Evolutionary conservation across 2,797 vertebrate genomes (phyloP), one percentile per base, ranked within the genome.

Genomic region (Falco berigora): DNA sequence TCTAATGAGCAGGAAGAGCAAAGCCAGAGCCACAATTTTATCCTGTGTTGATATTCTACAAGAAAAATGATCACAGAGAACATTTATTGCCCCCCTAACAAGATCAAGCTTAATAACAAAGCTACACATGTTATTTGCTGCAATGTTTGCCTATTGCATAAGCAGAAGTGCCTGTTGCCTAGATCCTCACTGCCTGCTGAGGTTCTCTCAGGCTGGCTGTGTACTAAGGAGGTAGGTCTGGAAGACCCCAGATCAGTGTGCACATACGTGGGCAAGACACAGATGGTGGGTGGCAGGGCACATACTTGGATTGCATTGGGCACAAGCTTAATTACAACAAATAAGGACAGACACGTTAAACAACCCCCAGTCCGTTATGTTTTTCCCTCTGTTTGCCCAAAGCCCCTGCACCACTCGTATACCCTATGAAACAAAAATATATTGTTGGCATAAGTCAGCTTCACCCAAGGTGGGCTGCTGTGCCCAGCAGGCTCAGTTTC

Each of bases 1-100:
- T 82, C 90, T 92, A 91, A 95, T 82, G 86, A 95, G 86, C 86
- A 92, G 77, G 55, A 93, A 96, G 94, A 96, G 80, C 88, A 95
- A 96, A 97, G 90, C 88, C 95, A 97, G 95, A 97, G 77, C 86
- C 88, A 88, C 92, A 85, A 24, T 94, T 94, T 96, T 55, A 96
- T 93, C 92, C 86, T 94, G 88, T 93, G 94, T 92, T 95, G 94
- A 97, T 96, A 95, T 85, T 94, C 80, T 87, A 96, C 93, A 94
- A 59, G 93, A 95, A 95, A 93, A 96, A 94, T 73, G 80, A 97
- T 96, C 93, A 97, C 86, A 96, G 91, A 72, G 92, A 95, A 95
- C 89, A 80, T 95, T 91, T 95, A 94, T 91, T 94, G 81, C 56
- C 84, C 89, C 88, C 46, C 78, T 79, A 94, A 92, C 75, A 91